Evolutionary conservation across 1,140 invertebrate species (phyloP).

Genomic region (Bombus sibiricus): DNA sequence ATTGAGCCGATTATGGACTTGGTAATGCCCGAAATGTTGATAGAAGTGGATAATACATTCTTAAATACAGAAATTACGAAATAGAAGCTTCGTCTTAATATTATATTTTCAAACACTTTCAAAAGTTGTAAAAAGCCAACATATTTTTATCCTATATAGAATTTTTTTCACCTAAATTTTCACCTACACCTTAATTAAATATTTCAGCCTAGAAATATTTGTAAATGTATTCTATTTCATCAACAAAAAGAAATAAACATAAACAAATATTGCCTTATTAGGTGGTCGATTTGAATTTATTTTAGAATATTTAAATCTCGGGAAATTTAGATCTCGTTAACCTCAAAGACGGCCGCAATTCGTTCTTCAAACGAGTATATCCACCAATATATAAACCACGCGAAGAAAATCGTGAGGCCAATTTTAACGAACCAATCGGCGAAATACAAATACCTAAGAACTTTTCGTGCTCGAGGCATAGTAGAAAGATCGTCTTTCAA

Average conservation of each 20-base stretch:
- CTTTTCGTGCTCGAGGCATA: constrained; percentile 86
- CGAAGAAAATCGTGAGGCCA: constrained; percentile 57
- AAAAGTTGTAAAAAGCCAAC: background rate
- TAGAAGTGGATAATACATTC: no score
- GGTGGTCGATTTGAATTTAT: background rate
- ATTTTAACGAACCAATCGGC: constrained; percentile 72
- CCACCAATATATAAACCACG: constrained; percentile 74
- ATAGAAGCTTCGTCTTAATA: background rate
- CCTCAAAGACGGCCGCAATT: background rate
- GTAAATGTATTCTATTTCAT: background rate
- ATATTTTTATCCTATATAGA: background rate
- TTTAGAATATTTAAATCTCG: background rate
- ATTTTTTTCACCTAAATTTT: no score
- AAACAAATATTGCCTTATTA: background rate
- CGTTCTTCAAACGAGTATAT: constrained; percentile 51
- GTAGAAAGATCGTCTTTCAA: constrained; percentile 91
- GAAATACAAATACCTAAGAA: constrained; percentile 75
- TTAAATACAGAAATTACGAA: no score
- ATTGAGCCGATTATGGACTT: no score
- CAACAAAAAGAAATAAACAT: background rate
- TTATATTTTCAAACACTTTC: background rate
- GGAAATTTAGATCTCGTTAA: constrained; percentile 3
- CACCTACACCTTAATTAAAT: background rate
- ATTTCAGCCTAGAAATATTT: background rate
- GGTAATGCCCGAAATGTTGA: background rate